A percentile compares a stretch with the other conserved stretches of the same genome.
These are phyloP conservation scores for Meleagris gallopavo DNA, from an alignment of 2,113 vertebrate genomes.

Conservation along the genomic window DNA sequence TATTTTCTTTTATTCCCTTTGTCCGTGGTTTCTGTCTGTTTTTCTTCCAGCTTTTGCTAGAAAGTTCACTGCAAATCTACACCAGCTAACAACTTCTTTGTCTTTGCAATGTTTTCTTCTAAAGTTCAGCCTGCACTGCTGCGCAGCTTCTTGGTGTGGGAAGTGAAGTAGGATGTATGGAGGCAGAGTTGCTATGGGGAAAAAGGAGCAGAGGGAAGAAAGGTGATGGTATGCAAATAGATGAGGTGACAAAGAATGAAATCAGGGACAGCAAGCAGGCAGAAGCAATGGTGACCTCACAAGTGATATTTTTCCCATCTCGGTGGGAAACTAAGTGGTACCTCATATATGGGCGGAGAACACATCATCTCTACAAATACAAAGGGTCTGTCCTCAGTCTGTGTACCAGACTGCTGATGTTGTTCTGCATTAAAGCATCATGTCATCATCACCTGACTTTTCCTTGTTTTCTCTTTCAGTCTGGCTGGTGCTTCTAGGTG, in stretches of 20 bases:
- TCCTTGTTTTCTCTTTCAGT: background rate
- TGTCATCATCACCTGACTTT: background rate
- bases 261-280: background rate
- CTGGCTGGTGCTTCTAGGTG: background rate
- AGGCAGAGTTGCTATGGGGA: constrained; percentile 41
- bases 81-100: background rate
- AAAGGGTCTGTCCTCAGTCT: background rate
- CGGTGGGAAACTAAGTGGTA: background rate
- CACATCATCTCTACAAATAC: background rate
- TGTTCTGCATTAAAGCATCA: background rate
- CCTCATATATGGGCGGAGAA: background rate
- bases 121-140: background rate
- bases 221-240: background rate
- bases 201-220: background rate
- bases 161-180: background rate
- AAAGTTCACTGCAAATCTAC: background rate
- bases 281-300: background rate
- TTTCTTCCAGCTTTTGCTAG: background rate
- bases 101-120: background rate
- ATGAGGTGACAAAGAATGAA: background rate
- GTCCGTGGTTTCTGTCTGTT: background rate
- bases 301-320: background rate
- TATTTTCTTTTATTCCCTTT: background rate
- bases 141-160: background rate
- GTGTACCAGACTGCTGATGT: background rate